These are phyloP conservation scores for Stichodactyla helianthus DNA, from an alignment of 64 coral and sea anemone genomes.

Conservation along the genomic window DNA sequence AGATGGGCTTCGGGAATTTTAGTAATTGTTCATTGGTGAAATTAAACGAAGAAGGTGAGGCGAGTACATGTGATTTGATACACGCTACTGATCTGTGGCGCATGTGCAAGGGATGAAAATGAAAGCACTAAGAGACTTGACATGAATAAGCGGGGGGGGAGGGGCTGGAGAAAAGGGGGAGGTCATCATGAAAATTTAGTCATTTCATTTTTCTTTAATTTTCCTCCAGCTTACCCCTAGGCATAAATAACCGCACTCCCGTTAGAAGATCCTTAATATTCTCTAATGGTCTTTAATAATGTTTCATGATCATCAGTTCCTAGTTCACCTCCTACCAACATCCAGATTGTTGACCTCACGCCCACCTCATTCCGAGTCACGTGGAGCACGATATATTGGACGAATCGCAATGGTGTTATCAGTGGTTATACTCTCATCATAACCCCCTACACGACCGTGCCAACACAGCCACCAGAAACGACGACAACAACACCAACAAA, in stretches of 20 bases:
- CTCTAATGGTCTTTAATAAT: neutral
- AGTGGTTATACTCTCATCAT: neutral
- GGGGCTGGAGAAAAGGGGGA: no score
- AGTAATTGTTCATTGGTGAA: conserved; percentile 18
- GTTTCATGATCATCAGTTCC: neutral
- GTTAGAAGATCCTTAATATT: neutral
- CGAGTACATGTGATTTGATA: no score
- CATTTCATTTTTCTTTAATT: neutral
- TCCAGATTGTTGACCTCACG: neutral
- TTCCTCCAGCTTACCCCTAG: neutral
- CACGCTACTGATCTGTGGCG: no score
- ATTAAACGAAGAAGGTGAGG: conserved; percentile 14
- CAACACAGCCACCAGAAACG: neutral
- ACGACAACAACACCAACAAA: neutral
- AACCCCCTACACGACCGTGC: neutral
- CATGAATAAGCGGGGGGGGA: no score
- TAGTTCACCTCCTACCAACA: neutral
- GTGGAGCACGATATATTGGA: neutral
- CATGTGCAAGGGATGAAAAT: no score
- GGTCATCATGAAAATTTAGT: no score
- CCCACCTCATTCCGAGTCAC: neutral
- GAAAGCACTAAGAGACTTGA: no score
- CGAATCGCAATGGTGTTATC: neutral
- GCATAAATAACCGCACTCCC: no score
- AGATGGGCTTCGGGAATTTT: neutral